A percentile compares a stretch with the other conserved stretches of the same genome.
phyloP scores from a whole-genome alignment of 1,140 invertebrate species.

The Lutraria rhynchaena region DNA sequence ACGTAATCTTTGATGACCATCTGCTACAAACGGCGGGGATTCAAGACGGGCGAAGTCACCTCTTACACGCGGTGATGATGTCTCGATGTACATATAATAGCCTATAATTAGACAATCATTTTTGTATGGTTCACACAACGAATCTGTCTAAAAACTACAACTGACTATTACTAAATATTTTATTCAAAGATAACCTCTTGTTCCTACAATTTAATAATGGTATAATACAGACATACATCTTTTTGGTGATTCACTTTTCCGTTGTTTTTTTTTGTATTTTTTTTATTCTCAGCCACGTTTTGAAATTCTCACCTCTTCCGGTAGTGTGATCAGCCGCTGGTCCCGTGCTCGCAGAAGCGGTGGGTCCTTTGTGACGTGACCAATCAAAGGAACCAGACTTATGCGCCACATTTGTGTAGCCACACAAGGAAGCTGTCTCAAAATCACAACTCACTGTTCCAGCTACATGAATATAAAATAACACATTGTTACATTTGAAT shows the following conservation, averaged over 20 bases:
- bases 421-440: not conserved
- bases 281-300: too few species aligned
- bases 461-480: too few species aligned
- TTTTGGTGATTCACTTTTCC: too few species aligned
- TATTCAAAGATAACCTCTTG: too few species aligned
- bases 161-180: too few species aligned
- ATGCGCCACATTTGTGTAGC: not conserved
- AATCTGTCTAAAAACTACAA: too few species aligned
- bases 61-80: not conserved
- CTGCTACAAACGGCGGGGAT: not conserved
- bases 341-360: not conserved
- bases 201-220: too few species aligned
- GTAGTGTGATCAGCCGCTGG: not conserved
- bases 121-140: too few species aligned
- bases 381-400: not conserved
- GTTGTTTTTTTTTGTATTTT: too few species aligned
- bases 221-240: too few species aligned
- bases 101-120: too few species aligned
- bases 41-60: not conserved
- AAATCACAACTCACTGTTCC: not conserved
- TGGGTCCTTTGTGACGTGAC: not conserved
- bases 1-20: slow-evolving; percentile 1
- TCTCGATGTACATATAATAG: slow-evolving; percentile 18
- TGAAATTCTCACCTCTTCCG: not conserved
- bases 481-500: too few species aligned